These are phyloP conservation scores for Cyclopterus lumpus DNA, from an alignment of 2,797 vertebrate genomes.

Conservation along the genomic window DNA sequence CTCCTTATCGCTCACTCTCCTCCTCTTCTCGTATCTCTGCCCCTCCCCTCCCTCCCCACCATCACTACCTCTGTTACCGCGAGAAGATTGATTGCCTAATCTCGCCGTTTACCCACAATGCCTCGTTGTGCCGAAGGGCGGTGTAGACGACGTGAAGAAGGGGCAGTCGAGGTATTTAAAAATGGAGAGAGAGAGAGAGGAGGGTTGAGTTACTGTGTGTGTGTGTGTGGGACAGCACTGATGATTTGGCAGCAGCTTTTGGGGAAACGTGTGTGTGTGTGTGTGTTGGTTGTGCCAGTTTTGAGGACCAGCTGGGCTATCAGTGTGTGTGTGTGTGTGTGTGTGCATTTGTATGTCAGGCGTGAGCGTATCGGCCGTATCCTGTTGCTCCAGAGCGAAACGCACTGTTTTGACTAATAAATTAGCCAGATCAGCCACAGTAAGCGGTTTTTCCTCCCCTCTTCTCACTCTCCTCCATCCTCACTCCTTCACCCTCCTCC, in stretches of 20 bases:
- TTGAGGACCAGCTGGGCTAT: conserved; percentile 69
- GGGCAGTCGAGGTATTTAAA: conserved; percentile 47
- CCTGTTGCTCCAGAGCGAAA: conserved; percentile 71
- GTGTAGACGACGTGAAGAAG: conserved; percentile 62
- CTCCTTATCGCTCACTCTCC: conserved; percentile 43
- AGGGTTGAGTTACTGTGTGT: background rate
- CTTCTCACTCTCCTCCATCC: conserved; percentile 41
- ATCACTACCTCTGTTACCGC: conserved; percentile 51
- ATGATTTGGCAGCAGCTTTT: conserved; percentile 76
- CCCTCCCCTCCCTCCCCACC: conserved; percentile 20
- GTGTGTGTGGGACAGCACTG: conserved; percentile 46
- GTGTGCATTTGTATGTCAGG: conserved; percentile 57
- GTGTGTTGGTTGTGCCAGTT: conserved; percentile 50
- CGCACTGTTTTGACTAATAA: conserved; percentile 69
- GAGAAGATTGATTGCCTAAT: conserved; percentile 84
- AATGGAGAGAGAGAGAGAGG: conserved; percentile 17
- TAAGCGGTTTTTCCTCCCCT: conserved; percentile 63
- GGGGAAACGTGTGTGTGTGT: conserved; percentile 31
- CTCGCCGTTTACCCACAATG: conserved; percentile 82
- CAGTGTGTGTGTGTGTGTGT: conserved; percentile 32
- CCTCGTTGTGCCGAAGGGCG: conserved; percentile 64
- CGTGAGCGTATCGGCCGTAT: conserved; percentile 63
- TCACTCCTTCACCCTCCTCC: conserved; percentile 13
- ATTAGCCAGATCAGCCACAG: conserved; percentile 67
- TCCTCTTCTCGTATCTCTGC: conserved; percentile 5